Percentiles rank a stretch among this genome's conserved stretches.
These are phyloP conservation scores for Eudyptes chrysolophus DNA, from an alignment of 2,113 vertebrate species.

Conservation along the genomic window DNA sequence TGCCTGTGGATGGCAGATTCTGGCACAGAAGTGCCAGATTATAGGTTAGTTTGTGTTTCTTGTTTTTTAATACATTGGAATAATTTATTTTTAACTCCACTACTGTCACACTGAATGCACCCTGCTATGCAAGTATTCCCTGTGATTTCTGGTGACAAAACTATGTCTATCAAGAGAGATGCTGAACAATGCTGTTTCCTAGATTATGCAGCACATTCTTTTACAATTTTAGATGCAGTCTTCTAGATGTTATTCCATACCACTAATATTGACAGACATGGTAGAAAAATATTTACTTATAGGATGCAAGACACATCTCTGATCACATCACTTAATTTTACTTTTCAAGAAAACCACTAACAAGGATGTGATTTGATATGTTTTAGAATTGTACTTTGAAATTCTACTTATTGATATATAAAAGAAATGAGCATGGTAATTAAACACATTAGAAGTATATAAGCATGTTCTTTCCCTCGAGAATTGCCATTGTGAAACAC, in stretches of 20 bases:
- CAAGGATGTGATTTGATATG: not conserved
- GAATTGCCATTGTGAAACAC: not conserved
- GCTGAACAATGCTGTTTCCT: not conserved
- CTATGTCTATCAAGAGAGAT: not conserved
- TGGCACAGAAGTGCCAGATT: not conserved
- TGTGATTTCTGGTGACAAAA: not conserved
- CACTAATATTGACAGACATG: not conserved
- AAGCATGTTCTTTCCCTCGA: not conserved
- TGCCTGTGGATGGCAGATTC: not conserved
- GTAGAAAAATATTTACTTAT: not conserved
- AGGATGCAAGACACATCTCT: not conserved
- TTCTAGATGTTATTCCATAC: not conserved
- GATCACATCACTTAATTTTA: not conserved
- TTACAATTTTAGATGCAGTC: not conserved
- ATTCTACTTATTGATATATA: not conserved
- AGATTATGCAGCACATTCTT: not conserved
- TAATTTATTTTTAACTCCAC: not conserved
- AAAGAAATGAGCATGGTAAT: not conserved
- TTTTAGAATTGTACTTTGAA: not conserved
- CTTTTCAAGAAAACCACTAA: not conserved
- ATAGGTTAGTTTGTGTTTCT: not conserved
- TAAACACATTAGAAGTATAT: not conserved
- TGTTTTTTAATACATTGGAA: not conserved
- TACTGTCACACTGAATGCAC: not conserved
- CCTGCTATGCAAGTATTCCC: not conserved